These are phyloP conservation scores for Nomada fabriciana DNA, from an alignment of 2,888 invertebrate genomes.

Conservation along the genomic window DNA sequence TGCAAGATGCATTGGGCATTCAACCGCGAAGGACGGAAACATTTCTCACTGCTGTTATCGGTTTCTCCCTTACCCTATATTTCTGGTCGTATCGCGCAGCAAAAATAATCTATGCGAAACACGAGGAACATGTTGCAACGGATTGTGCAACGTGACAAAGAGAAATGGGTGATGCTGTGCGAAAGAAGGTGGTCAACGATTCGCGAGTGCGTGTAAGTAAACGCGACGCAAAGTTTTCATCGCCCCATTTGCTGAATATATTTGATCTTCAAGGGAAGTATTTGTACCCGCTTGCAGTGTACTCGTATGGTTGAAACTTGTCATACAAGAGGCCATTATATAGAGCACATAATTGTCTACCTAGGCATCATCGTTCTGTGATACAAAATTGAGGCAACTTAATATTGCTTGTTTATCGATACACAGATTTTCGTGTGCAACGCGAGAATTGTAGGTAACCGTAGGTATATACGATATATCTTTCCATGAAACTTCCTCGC, in stretches of 20 bases:
- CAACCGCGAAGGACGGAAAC: conserved; percentile 30
- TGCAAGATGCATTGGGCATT: conserved; percentile 17
- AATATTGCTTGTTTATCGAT: background rate
- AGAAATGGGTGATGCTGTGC: background rate
- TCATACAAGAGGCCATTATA: too few relatives aligned
- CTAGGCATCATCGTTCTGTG: too few relatives aligned
- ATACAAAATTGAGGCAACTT: background rate
- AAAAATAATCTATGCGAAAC: conserved; percentile 13
- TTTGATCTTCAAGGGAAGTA: background rate
- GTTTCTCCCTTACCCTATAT: conserved; percentile 29
- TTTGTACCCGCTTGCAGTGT: too few relatives aligned
- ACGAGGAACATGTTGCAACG: background rate
- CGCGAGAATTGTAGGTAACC: background rate
- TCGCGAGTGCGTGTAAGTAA: background rate
- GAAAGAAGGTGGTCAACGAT: background rate
- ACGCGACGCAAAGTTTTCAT: background rate
- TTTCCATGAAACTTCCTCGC: background rate
- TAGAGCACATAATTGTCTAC: background rate
- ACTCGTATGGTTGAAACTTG: too few relatives aligned
- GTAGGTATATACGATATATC: too few relatives aligned
- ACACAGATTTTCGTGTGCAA: background rate
- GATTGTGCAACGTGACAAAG: background rate
- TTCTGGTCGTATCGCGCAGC: background rate
- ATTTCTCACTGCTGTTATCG: conserved; percentile 56
- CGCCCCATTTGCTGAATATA: background rate